These are phyloP conservation scores for Puma concolor DNA, from an alignment of 2,113 vertebrate species.

Conservation along the genomic window DNA sequence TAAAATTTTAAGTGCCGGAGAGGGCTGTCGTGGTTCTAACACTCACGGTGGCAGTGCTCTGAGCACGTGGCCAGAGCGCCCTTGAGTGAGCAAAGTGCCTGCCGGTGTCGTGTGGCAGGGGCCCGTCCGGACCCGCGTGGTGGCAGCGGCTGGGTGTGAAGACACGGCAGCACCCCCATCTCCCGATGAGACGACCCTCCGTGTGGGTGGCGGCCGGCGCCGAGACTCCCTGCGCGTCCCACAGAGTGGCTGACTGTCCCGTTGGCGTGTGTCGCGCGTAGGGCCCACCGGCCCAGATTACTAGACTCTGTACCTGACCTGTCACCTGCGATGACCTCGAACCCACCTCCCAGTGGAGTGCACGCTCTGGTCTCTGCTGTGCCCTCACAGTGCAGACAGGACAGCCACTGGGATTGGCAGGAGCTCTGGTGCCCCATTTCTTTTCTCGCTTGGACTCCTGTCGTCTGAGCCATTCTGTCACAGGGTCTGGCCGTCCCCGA, in stretches of 20 bases:
- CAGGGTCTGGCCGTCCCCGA: not conserved
- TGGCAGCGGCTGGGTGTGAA: not conserved
- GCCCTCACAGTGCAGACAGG: not conserved
- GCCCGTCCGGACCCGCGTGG: rapidly evolving
- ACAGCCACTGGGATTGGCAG: rapidly evolving
- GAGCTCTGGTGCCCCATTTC: too few relatives aligned
- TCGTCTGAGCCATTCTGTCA: not conserved
- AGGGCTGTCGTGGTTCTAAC: not conserved
- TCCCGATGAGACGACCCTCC: not conserved
- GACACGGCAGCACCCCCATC: rapidly evolving
- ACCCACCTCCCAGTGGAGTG: not conserved
- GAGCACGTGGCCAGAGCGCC: not conserved
- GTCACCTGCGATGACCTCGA: too few relatives aligned
- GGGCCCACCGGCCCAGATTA: not conserved
- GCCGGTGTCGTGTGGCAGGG: rapidly evolving
- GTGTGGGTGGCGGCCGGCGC: not conserved
- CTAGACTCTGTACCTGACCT: not conserved
- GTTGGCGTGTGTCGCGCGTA: not conserved
- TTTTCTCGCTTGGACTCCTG: rapidly evolving
- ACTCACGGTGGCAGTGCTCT: not conserved
- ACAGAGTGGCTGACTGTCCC: not conserved
- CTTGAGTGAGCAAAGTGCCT: not conserved
- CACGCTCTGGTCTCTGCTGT: not conserved
- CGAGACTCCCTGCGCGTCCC: not conserved
- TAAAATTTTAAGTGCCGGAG: slow-evolving; percentile 58